Conservation (phyloP, 2,113 vertebrate species). For the Passer montanus region DNA sequence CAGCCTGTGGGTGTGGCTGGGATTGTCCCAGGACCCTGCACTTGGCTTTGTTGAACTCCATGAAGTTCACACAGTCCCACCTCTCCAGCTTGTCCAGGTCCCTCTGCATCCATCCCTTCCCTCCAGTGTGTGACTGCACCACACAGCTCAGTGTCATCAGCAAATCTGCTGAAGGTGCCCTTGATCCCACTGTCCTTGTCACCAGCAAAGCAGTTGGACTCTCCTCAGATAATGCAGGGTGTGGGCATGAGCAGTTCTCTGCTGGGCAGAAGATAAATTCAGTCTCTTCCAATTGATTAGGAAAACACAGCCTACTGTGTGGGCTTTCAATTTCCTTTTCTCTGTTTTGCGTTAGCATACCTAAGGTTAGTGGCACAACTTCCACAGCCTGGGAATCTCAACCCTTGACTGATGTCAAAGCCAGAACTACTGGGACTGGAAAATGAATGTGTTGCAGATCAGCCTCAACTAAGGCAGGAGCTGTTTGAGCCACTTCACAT, state of each 20-base stretch:
- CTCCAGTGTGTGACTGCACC: not conserved
- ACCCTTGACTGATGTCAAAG: not conserved
- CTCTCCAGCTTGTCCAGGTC: not conserved
- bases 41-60: not conserved
- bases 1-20: not conserved
- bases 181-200: not conserved
- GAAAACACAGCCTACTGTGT: not conserved
- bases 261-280: not conserved
- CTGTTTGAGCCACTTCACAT: accelerated
- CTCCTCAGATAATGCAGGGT: not conserved
- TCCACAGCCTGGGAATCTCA: not conserved
- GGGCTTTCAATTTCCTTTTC: not conserved
- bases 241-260: not conserved
- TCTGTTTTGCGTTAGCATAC: not conserved
- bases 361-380: not conserved
- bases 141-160: not conserved
- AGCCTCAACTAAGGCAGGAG: not conserved
- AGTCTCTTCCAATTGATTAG: not conserved
- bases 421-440: not conserved
- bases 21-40: not conserved
- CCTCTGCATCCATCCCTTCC: not conserved
- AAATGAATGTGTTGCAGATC: accelerated
- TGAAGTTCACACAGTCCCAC: not conserved
- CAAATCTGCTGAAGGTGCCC: not conserved
- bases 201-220: not conserved